Evolutionary conservation across 2,797 vertebrate genomes (phyloP).

Genomic region (Capromys pilorides): DNA sequence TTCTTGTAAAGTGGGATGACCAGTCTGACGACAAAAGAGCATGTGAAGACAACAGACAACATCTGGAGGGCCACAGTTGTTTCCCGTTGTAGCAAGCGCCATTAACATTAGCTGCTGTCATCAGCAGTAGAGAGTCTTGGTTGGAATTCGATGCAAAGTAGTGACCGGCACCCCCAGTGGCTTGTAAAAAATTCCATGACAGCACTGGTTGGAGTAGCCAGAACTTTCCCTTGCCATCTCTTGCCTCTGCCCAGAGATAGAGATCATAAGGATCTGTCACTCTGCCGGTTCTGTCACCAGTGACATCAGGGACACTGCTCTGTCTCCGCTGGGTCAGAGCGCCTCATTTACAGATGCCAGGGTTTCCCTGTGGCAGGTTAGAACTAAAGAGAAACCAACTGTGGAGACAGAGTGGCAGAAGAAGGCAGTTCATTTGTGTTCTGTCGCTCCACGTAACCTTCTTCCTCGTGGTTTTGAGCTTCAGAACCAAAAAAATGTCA

Average conservation of each 20-base stretch:
- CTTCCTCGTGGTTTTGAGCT: conserved; percentile 9
- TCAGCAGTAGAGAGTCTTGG: fast-evolving
- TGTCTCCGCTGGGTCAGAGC: not conserved
- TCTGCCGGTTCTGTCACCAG: not conserved
- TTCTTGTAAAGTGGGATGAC: not conserved
- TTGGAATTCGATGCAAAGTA: not conserved
- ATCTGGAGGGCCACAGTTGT: not conserved
- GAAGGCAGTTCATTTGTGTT: not conserved
- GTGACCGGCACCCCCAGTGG: not conserved
- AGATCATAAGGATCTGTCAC: not conserved
- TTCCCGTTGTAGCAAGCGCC: fast-evolving
- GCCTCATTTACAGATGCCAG: not conserved
- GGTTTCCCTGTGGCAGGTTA: not conserved
- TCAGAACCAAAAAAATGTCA: not conserved
- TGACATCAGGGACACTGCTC: not conserved
- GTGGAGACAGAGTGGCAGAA: not conserved
- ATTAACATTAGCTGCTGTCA: fast-evolving
- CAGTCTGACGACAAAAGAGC: not conserved
- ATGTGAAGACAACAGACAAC: not conserved
- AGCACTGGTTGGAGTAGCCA: fast-evolving
- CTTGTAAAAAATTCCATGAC: fast-evolving
- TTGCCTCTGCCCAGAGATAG: not conserved
- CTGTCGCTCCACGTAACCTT: not conserved
- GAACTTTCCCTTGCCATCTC: not conserved
- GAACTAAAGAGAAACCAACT: not conserved